Evolutionary conservation across 2,797 vertebrate species (phyloP), one percentile per base, ranked within the genome.

Genomic region (Myoxocephalus aenaeus): DNA sequence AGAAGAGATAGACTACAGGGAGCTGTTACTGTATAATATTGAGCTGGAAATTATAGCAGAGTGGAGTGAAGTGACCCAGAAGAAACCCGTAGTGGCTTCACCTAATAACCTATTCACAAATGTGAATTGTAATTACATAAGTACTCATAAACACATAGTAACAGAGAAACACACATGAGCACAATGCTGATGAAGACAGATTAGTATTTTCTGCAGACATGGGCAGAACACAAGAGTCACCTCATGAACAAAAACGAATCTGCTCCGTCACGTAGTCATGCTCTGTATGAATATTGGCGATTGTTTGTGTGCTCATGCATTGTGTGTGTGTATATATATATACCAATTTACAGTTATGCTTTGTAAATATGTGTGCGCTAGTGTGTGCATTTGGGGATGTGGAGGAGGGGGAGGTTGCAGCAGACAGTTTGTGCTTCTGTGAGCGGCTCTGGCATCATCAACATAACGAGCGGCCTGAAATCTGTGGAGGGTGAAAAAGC

Each of bases 401-500:
- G 56, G 59, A 54, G 61, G 48, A 3, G 48, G 56, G 63, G 53
- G 66, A 20, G 66, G 62, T 62, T 73, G 73, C 65, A 84, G 86
- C 86, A 88, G 90, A 87, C 89, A 89, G 88, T 90, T 89, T 93
- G 87, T 93, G 89, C 81, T 79, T 86, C 77, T 90, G 80, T 92
- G 92, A 94, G 83, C 80, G 46, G 89, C 83, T 88, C 81, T 91
- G 89, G 90, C 89, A 93, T 94, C 92, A 94, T 94, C 93, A 93
- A 92, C 93, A 92, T 94, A 93, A 94, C 84, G 82, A 93, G 93
- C 88, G 46, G 82, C 69, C 89, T 87, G 90, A 90, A 94, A 92
- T 95, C 94, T 94, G 87, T 92, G 92, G 89, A 92, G 92, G 92
- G 91, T 92, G 91, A 94, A 94, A 94, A 94, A 95, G 93, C 94